These are phyloP conservation scores for Plutomurus gul DNA, from an alignment of 1,140 invertebrate genomes.

Conservation along the genomic window DNA sequence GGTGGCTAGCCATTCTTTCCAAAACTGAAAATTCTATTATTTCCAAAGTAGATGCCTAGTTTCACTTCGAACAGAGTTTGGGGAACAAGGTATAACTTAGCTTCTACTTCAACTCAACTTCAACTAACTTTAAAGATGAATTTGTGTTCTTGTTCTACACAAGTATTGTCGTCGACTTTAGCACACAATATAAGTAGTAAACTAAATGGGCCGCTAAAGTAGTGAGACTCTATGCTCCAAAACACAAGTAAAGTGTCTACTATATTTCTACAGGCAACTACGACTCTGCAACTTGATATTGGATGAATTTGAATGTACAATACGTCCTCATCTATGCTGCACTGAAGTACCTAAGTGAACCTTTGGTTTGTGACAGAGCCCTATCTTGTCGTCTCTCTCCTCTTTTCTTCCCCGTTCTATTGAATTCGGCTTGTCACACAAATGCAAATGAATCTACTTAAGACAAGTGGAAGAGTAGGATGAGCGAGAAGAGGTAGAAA, in stretches of 20 bases:
- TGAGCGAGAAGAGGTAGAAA: background rate
- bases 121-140: background rate
- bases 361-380: background rate
- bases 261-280: no score
- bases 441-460: constrained; percentile 41
- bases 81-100: no score
- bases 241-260: background rate
- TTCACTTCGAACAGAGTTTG: background rate
- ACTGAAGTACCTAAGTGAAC: background rate
- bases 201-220: no score
- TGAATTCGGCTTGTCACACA: constrained; percentile 31
- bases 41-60: background rate
- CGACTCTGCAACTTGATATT: no score
- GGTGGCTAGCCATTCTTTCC: background rate
- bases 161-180: background rate
- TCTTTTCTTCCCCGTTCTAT: constrained; percentile 2
- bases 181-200: background rate
- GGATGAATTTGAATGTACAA: no score
- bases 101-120: background rate
- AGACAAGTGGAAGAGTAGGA: constrained; percentile 26
- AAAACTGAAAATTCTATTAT: background rate
- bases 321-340: no score
- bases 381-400: constrained; percentile 4
- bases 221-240: background rate
- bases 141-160: background rate